These are phyloP conservation scores for Rosalia funebris DNA, from an alignment of 2,888 invertebrate genomes.

Conservation along the genomic window DNA sequence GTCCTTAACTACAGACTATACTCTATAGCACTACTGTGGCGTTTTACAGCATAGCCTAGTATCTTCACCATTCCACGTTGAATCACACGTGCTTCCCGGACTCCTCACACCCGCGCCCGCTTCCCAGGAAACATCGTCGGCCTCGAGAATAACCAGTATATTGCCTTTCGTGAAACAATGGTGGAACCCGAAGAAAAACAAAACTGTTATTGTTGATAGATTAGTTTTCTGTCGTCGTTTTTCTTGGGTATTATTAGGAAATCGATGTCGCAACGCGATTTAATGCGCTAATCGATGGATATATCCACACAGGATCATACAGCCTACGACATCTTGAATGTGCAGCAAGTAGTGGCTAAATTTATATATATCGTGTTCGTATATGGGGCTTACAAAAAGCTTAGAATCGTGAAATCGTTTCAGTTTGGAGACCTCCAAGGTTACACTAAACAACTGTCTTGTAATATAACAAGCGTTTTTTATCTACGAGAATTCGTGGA, in stretches of 20 bases:
- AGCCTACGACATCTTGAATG: no score
- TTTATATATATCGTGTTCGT: no score
- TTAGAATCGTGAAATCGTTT: no score
- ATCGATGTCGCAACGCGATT: background rate
- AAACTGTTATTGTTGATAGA: slow-evolving; percentile 15
- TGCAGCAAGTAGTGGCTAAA: no score
- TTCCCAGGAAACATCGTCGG: background rate
- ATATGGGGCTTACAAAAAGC: no score
- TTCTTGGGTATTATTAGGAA: background rate
- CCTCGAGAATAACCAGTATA: slow-evolving; percentile 1
- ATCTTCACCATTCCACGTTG: slow-evolving; percentile 11
- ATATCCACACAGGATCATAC: no score
- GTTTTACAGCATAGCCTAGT: background rate
- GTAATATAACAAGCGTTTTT: no score
- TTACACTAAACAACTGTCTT: no score
- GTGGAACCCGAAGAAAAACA: slow-evolving; percentile 15
- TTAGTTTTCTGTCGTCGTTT: slow-evolving; percentile 2
- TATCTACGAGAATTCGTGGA: no score
- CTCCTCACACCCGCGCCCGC: background rate
- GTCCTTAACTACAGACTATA: slow-evolving; percentile 8
- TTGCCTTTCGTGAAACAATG: slow-evolving; percentile 14
- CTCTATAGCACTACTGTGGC: slow-evolving; percentile 7
- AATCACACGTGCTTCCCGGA: slow-evolving; percentile 11
- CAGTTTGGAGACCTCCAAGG: no score
- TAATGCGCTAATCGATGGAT: slow-evolving; percentile 11